Evolutionary conservation across 2,888 invertebrate genomes (phyloP).

Genomic region (Halictus quadricinctus): DNA sequence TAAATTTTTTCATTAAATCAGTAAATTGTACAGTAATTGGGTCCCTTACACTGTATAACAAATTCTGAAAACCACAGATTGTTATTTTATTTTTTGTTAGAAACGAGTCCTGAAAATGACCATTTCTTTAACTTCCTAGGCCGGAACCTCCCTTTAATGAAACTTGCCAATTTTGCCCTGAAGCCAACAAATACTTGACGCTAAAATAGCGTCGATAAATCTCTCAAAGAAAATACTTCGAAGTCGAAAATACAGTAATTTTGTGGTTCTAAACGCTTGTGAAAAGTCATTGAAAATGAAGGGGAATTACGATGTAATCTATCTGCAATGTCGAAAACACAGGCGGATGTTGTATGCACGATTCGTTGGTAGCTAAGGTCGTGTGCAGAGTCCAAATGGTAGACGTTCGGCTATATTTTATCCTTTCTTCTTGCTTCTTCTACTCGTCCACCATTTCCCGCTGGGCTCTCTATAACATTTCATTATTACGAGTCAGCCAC

Average conservation of each 20-base stretch:
- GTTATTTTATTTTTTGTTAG: too few relatives aligned
- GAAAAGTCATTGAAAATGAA: conserved; percentile 47
- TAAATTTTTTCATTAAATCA: too few relatives aligned
- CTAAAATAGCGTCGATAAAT: background rate
- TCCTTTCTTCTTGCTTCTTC: conserved; percentile 37
- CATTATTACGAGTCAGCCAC: conserved; percentile 51
- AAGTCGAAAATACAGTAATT: conserved; percentile 19
- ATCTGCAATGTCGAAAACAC: conserved; percentile 23
- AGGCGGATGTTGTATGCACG: background rate
- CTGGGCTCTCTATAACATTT: conserved; percentile 51
- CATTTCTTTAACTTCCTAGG: too few relatives aligned
- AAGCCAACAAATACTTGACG: background rate
- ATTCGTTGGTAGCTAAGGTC: conserved; percentile 36
- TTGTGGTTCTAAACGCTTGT: conserved; percentile 29
- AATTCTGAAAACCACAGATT: too few relatives aligned
- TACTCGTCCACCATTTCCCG: conserved; percentile 38
- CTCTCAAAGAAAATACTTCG: background rate
- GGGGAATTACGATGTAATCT: conserved; percentile 36
- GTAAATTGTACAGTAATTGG: too few relatives aligned
- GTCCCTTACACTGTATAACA: too few relatives aligned
- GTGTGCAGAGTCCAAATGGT: conserved; percentile 37
- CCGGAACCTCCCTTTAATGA: background rate
- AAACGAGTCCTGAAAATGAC: too few relatives aligned
- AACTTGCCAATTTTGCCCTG: background rate
- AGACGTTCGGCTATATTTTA: conserved; percentile 53